Evolutionary conservation across 2,888 invertebrate species (phyloP).

Genomic region (Macaria notata): DNA sequence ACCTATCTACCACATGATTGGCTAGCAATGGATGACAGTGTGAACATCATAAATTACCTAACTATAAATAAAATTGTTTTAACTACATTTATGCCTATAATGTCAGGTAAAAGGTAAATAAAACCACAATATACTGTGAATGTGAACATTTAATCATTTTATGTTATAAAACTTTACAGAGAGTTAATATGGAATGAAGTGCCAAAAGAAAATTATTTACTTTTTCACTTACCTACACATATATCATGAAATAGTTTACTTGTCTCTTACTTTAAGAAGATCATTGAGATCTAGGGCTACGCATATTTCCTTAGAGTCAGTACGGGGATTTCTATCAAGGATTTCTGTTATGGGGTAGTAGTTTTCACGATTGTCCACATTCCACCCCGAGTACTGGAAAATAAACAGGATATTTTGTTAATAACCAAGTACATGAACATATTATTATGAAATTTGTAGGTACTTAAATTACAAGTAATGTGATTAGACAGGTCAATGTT

Average conservation of each 20-base stretch:
- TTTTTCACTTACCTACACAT: slow-evolving; percentile 74
- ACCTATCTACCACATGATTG: too few relatives aligned
- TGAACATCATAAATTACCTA: too few relatives aligned
- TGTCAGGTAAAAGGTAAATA: too few relatives aligned
- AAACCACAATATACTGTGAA: slow-evolving; percentile 48
- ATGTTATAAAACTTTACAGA: slow-evolving; percentile 74
- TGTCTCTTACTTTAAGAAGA: slow-evolving; percentile 80
- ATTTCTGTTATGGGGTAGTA: slow-evolving; percentile 83
- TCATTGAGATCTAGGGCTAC: slow-evolving; percentile 80
- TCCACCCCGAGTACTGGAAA: slow-evolving; percentile 84
- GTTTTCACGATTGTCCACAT: slow-evolving; percentile 81
- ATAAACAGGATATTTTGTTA: slow-evolving; percentile 13
- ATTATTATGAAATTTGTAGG: too few relatives aligned
- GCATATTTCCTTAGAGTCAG: slow-evolving; percentile 80
- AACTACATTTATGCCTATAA: too few relatives aligned
- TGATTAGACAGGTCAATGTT: too few relatives aligned
- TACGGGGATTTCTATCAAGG: slow-evolving; percentile 76
- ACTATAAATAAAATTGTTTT: too few relatives aligned
- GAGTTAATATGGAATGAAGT: slow-evolving; percentile 77
- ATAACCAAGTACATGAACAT: background rate
- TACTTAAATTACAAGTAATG: too few relatives aligned
- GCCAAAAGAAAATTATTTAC: slow-evolving; percentile 63
- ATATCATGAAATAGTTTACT: slow-evolving; percentile 73
- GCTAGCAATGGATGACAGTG: too few relatives aligned
- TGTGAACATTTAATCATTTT: slow-evolving; percentile 72